Evolutionary conservation across 2,797 vertebrate species (phyloP), one percentile per base, ranked within the genome.

Genomic region (Strix occidentalis): DNA sequence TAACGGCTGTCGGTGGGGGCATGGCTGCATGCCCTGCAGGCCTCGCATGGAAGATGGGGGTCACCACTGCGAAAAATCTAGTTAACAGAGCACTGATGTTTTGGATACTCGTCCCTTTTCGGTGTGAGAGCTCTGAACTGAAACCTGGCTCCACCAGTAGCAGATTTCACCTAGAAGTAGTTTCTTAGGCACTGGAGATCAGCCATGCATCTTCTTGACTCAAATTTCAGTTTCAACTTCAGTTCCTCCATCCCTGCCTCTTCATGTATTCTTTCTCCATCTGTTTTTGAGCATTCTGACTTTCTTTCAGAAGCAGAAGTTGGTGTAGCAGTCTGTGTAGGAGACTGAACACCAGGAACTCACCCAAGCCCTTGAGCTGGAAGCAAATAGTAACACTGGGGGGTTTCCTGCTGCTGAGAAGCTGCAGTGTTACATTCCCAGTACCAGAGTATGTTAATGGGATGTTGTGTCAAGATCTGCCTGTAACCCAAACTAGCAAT

Each of bases 191-290:
- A 16, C 45, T 45, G 53, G n/a, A 87, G 68, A 24, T 25, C 26
- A 65, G 65, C 69, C 21, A 8, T 8, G 28, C 10, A 4, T 5
- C 37, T 6, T 12, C 1, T 9, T n/a, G 8, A 28, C 50, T 72
- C 46, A 3, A 3, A n/a, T 14, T n/a, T 53, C 43, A 51, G n/a
- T 58, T 84, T 84, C 50, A 46, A 4, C 41, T 69, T 24, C 3
- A 24, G 41, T 43, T 33, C 16, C 15, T 83, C 66, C 28, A 9
- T 19, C 8, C 7, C 51, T 57, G 41, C 35, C 41, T 80, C 31
- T 53, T 24, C 2, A 2, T 2, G 1, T 1, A 1, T 15, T 66
- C 41, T 6, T 35, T 21, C n/a, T 65, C n/a, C 37, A 3, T 5
- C 23, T 24, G 11, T 1, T 37, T 68, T 16, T 19, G 45, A 71